phyloP scores from a whole-genome alignment of 1,140 invertebrate genomes.

The Bombus terrestris region DNA sequence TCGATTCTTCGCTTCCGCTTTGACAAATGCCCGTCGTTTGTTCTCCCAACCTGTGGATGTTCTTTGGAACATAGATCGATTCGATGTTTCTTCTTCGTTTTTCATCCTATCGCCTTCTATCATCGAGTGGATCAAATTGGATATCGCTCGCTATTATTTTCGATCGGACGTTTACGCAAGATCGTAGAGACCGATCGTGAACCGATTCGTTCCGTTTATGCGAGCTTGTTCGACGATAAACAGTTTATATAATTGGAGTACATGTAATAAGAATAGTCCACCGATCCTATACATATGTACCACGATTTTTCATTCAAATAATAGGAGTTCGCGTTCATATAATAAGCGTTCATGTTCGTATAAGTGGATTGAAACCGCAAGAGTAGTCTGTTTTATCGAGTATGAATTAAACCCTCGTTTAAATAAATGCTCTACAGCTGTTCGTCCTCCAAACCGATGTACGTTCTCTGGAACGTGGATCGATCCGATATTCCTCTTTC shows the following conservation, averaged over 20 bases:
- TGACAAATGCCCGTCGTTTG: conserved; percentile 46
- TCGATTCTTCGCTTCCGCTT: conserved; percentile 46
- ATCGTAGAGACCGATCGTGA: neutral
- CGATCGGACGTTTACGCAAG: neutral
- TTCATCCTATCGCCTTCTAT: neutral
- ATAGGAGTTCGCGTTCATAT: too few relatives aligned
- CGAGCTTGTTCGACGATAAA: too few relatives aligned
- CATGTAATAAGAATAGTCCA: too few relatives aligned
- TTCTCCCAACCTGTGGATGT: neutral
- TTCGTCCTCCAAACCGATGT: neutral
- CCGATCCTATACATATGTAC: too few relatives aligned
- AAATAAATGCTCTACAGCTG: conserved; percentile 28
- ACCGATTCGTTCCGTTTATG: neutral
- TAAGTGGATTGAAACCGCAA: too few relatives aligned
- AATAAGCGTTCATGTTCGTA: too few relatives aligned
- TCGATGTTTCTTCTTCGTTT: neutral
- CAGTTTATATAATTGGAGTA: too few relatives aligned
- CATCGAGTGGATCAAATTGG: neutral
- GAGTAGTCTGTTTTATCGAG: too few relatives aligned
- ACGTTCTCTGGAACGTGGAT: neutral
- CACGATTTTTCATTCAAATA: too few relatives aligned
- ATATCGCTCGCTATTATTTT: too few relatives aligned
- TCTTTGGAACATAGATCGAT: neutral
- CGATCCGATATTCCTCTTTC: neutral
- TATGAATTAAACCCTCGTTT: neutral